phyloP scores from a whole-genome alignment of 1,140 invertebrate genomes.

The Brachystomella parvula region DNA sequence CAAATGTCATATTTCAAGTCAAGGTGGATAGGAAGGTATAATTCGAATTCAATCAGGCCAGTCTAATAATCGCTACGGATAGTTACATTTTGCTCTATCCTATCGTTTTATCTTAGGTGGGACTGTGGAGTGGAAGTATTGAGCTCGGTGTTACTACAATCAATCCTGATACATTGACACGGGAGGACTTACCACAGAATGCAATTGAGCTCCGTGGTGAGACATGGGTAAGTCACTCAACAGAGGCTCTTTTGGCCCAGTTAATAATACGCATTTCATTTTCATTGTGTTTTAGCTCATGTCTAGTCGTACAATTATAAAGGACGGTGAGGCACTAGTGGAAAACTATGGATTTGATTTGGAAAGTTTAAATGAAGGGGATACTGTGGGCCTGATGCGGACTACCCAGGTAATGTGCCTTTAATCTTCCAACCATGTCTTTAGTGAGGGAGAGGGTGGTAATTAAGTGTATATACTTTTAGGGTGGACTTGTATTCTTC shows the following conservation, averaged over 20 bases:
- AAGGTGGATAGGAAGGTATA: constrained; percentile 68
- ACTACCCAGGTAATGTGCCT: constrained; percentile 60
- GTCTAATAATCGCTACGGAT: neutral
- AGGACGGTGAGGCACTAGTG: constrained; percentile 67
- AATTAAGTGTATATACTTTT: too few relatives aligned
- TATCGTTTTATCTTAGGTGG: constrained; percentile 49
- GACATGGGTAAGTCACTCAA: constrained; percentile 61
- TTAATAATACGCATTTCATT: neutral
- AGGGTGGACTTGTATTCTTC: constrained; percentile 78
- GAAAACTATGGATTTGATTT: constrained; percentile 78
- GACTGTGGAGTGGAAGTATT: constrained; percentile 80
- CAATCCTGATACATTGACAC: constrained; percentile 67
- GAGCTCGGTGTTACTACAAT: constrained; percentile 83
- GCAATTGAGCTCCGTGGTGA: constrained; percentile 72
- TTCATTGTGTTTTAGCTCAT: constrained; percentile 52
- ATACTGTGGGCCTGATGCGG: constrained; percentile 72
- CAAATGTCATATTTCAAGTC: constrained; percentile 81
- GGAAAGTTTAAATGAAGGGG: constrained; percentile 73
- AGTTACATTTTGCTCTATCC: neutral
- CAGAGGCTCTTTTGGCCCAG: neutral
- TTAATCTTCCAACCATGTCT: neutral
- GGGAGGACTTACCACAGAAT: constrained; percentile 58
- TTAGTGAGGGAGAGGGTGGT: neutral
- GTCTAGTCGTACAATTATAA: constrained; percentile 72
- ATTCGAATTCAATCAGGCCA: neutral